A percentile compares a stretch with the other conserved stretches of the same genome.
Evolutionary conservation across 2,888 invertebrate genomes (phyloP).

Genomic region (Drosophila birchii): DNA sequence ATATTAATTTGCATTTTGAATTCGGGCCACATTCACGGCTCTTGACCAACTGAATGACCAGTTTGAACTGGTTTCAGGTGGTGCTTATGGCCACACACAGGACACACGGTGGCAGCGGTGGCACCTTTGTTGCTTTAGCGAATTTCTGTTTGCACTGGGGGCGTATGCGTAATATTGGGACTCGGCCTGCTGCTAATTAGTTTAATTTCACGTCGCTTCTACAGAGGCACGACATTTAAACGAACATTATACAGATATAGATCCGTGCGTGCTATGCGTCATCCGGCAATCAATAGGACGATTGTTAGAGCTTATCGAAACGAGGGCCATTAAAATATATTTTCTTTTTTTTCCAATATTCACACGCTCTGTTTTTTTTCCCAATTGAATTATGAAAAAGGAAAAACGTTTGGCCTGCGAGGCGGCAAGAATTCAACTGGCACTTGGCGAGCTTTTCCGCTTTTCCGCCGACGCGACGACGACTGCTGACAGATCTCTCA

Average conservation of each 20-base stretch:
- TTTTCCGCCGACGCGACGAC: constrained; percentile 49
- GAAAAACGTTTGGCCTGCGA: constrained; percentile 60
- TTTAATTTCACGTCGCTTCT: constrained; percentile 21
- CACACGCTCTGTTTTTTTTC: constrained; percentile 28
- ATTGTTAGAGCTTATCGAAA: constrained; percentile 22
- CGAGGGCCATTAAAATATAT: constrained; percentile 15
- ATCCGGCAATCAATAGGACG: constrained; percentile 28
- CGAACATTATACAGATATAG: constrained; percentile 4
- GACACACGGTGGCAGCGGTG: constrained; percentile 17
- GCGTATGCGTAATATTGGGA: constrained; percentile 44
- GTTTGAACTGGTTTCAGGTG: constrained; percentile 38
- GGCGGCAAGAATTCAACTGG: constrained; percentile 68
- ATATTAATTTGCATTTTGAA: constrained; percentile 24
- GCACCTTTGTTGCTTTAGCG: constrained; percentile 25
- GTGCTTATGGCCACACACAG: constrained; percentile 20
- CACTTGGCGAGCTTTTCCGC: constrained; percentile 68
- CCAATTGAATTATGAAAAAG: constrained; percentile 19
- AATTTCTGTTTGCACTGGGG: constrained; percentile 22
- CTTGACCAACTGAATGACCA: constrained; percentile 12
- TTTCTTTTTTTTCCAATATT: constrained; percentile 30
- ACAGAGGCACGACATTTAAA: constrained; percentile 12
- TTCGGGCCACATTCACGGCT: constrained; percentile 20
- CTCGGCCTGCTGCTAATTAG: constrained; percentile 31
- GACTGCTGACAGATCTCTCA: constrained; percentile 49
- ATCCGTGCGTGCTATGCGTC: constrained; percentile 29